Percentiles rank a stretch among this genome's conserved stretches.
Conservation (phyloP, 2,113 vertebrate species). For the Cephalopterus ornatus region DNA sequence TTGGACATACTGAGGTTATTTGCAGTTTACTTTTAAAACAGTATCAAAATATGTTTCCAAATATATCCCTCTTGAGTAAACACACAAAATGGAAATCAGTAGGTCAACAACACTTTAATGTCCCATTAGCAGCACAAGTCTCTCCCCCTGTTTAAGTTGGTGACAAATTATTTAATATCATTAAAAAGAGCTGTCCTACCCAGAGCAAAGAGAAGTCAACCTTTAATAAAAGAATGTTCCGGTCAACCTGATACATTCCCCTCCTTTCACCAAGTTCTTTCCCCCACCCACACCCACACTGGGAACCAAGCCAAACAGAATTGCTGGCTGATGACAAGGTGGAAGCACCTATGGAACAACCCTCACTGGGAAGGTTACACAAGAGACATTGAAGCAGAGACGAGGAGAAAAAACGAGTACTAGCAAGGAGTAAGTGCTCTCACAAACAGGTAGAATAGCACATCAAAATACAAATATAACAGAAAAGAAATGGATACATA, state of each 20-base stretch:
- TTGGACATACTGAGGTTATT: neutral
- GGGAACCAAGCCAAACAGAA: neutral
- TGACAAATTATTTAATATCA: neutral
- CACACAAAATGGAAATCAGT: neutral
- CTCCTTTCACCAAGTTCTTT: neutral
- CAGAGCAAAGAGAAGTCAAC: neutral
- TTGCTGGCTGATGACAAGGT: neutral
- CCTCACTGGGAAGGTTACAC: neutral
- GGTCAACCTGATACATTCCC: neutral
- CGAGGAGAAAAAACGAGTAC: neutral
- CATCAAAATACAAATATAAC: neutral
- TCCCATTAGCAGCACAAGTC: neutral
- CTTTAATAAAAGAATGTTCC: neutral
- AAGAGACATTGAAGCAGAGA: neutral
- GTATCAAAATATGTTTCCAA: neutral
- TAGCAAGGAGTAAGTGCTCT: neutral
- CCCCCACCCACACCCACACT: neutral
- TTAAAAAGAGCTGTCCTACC: neutral
- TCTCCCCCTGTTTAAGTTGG: neutral
- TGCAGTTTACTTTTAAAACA: neutral
- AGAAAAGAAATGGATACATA: neutral
- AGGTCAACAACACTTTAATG: neutral
- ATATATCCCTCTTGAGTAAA: neutral
- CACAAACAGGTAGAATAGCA: neutral
- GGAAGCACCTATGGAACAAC: neutral